Base-by-base conservation (phyloP, 64 coral and sea anemone genomes). In the Actinia tenebrosa region DNA sequence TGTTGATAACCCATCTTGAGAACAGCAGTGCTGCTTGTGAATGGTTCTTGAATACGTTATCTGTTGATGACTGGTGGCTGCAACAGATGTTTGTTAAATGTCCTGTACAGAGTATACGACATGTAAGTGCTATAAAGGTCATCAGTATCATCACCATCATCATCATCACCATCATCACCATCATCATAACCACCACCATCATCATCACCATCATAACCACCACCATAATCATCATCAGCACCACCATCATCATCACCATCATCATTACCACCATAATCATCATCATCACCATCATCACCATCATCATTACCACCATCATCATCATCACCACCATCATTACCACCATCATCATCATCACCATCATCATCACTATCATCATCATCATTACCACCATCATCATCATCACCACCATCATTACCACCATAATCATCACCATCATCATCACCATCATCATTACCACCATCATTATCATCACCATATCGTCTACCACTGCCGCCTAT, bases 61-160 rank as follows among this genome's bases (percentile, higher is more conserved):
- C 87, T 25, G 44, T 86, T 7, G 96, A 98, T 72, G 93, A 92
- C 8, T 98, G 93, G 96, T 92, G 93, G 91, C 88, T 98, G 52
- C 93, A 91, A 42, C 92, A 98, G 71, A 86, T 94, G 17, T 89
- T 98, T 54, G 82, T 98, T 27, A 94, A 94, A 42, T 98, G 95
- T 43, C 95, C 95, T 10, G 93, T 98, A 54, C 92, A 91, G 53
- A 87, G 64, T 53, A 95, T 94, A 45, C 78, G 93, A 53, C 93
- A 95, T 82, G 96, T 98, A 60, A 77, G 82, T 90, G 16, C 10
- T 75, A 18, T 14, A 3, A 4, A 0, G 23, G 7, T 7, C 20
- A 30, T 75, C 26, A 27, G 7, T 0, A 26, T 30, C 26, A 13
- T 72, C n/a, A n/a, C 14, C 3, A 72, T 72, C 69, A 37, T 1